Evolutionary conservation across 2,888 invertebrate genomes (phyloP).

Genomic region (Drosophila putrida): DNA sequence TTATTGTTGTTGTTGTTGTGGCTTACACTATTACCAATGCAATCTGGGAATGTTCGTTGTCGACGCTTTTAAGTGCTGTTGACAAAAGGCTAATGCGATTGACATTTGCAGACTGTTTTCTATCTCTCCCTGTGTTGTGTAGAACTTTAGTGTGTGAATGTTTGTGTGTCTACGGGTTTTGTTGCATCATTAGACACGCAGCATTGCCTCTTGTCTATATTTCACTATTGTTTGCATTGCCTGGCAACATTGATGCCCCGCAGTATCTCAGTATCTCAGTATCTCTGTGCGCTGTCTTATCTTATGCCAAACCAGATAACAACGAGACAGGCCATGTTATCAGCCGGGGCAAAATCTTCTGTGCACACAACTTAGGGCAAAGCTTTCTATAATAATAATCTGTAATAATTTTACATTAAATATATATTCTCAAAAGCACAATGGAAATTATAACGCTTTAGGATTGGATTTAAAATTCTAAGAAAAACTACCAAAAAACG

Average conservation of each 20-base stretch:
- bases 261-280: background rate
- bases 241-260: slow-evolving; percentile 10
- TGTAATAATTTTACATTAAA: background rate
- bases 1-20: slow-evolving; percentile 19
- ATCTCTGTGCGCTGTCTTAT: slow-evolving; percentile 5
- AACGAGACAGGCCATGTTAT: slow-evolving; percentile 1
- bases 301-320: background rate
- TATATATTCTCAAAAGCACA: background rate
- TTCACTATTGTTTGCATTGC: slow-evolving; percentile 15
- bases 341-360: background rate
- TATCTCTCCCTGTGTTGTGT: slow-evolving; percentile 1
- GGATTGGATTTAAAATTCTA: background rate
- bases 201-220: slow-evolving; percentile 18
- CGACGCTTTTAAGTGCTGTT: slow-evolving; percentile 43
- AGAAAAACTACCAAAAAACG: background rate
- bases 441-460: background rate
- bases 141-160: background rate
- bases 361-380: background rate
- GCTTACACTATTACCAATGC: slow-evolving; percentile 36
- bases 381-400: background rate
- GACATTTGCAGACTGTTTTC: slow-evolving; percentile 45
- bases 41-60: slow-evolving; percentile 17
- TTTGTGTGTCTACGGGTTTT: slow-evolving; percentile 7
- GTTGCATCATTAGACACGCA: slow-evolving; percentile 40
- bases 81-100: slow-evolving; percentile 61